Evolutionary conservation across 1,140 invertebrate species (phyloP).

Genomic region (Brachionus plicatilis): DNA sequence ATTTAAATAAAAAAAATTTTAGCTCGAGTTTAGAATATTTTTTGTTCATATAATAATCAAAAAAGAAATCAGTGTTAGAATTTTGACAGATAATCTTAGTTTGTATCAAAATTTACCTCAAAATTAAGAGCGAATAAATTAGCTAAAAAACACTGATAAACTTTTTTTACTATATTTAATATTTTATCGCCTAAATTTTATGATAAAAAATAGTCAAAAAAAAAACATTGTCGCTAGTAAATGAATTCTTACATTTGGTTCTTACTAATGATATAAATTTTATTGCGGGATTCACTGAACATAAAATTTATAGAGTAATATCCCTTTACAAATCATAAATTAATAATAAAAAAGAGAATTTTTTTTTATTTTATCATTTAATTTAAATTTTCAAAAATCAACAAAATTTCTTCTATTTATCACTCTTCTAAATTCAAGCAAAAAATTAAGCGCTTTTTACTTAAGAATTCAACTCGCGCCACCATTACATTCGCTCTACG

Average conservation of each 20-base stretch:
- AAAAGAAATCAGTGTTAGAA: background rate
- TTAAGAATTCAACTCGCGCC: slow-evolving; percentile 12
- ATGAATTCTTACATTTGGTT: background rate
- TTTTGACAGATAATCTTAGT: background rate
- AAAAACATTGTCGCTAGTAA: background rate
- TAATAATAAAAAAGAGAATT: background rate
- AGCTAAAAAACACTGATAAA: background rate
- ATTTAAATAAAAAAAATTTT: background rate
- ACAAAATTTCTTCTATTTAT: background rate
- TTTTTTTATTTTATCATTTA: background rate
- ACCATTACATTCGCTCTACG: background rate
- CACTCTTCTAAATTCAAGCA: background rate
- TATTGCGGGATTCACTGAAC: background rate
- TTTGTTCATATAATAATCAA: background rate
- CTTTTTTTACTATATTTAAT: background rate
- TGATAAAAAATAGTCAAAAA: background rate
- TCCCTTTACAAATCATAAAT: background rate
- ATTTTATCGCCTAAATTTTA: background rate
- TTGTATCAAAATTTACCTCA: background rate
- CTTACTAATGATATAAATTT: background rate
- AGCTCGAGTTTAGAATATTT: background rate
- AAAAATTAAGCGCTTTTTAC: background rate
- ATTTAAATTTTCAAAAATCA: background rate
- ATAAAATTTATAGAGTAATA: background rate
- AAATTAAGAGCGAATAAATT: background rate